phyloP scores from a whole-genome alignment of 1,140 invertebrate genomes.

The Zaprionus ornatus region DNA sequence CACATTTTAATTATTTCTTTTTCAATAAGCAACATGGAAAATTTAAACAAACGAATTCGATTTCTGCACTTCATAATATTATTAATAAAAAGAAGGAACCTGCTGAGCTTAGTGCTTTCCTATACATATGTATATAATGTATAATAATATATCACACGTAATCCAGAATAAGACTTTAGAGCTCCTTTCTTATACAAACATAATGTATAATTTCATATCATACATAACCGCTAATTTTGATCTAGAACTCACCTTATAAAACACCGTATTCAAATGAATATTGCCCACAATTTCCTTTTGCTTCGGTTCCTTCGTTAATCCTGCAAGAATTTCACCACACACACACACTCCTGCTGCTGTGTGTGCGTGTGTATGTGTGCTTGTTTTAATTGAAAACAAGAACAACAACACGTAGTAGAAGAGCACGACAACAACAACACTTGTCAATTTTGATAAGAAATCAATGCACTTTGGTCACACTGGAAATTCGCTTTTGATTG shows the following conservation, averaged over 20 bases:
- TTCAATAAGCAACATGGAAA: too few relatives aligned
- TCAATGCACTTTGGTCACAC: conserved; percentile 58
- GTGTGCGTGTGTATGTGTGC: conserved; percentile 12
- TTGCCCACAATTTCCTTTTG: background rate
- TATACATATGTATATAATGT: too few relatives aligned
- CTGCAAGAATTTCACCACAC: background rate
- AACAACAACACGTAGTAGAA: background rate
- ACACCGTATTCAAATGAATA: background rate
- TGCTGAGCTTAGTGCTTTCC: too few relatives aligned
- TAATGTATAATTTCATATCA: too few relatives aligned
- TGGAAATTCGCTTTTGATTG: conserved; percentile 15
- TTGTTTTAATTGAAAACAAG: conserved; percentile 49
- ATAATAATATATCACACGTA: too few relatives aligned
- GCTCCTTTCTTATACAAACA: too few relatives aligned
- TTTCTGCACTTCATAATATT: too few relatives aligned
- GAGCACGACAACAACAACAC: conserved; percentile 19
- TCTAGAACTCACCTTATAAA: background rate
- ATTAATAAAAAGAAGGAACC: too few relatives aligned
- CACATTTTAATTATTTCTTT: too few relatives aligned
- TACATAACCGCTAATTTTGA: too few relatives aligned
- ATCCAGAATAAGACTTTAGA: too few relatives aligned
- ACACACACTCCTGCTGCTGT: conserved; percentile 11
- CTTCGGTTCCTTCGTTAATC: background rate
- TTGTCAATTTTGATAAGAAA: conserved; percentile 21
- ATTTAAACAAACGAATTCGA: too few relatives aligned